Base-by-base conservation (phyloP, 2,113 vertebrate genomes). In the Colossoma macropomum region DNA sequence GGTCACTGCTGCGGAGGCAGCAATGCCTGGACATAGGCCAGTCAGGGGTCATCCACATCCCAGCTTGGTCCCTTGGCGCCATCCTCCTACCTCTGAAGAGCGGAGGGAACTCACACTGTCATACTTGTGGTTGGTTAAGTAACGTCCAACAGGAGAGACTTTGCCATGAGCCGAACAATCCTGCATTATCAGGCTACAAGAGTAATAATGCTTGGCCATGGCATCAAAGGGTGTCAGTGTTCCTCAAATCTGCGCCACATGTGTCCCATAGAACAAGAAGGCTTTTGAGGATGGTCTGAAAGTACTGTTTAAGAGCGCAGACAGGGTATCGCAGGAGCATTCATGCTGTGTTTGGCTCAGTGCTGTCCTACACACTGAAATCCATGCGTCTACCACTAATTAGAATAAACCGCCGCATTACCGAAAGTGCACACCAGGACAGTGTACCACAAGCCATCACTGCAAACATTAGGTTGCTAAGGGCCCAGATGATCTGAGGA, bases 191-290 rank as follows among this genome's bases (percentile, higher is more conserved):
- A 72, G 77, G 75, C 70, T 84, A 63, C 85, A 84, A 75, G 81
- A 84, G 73, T 76, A 80, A 88, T 89, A 69, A 81, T 66, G 65
- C 65, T 86, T 90, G 89, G 89, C 85, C 11, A 25, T 13, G 54
- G 76, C 79, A 86, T 87, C 80, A 88, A 84, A 88, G 69, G 59
- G 54, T 62, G 76, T 85, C 63, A 69, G 75, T 80, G 84, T 84
- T 87, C 80, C 72, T 78, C 77, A 84, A 88, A 85, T 79, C 80
- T 85, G 86, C 79, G 15, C 83, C 25, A 48, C 65, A 70, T 85
- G 75, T 85, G 81, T 82, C 78, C 71, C 66, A 48, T 66, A 54
- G 79, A 85, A 89, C 83, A 90, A 90, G 84, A 81, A 86, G 76
- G 80, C 85, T 84, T 89, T 90, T 88, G 72, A 85, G 71, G 34